These are phyloP conservation scores for Micrasema longulum DNA, from an alignment of 1,140 invertebrate species.

Conservation along the genomic window DNA sequence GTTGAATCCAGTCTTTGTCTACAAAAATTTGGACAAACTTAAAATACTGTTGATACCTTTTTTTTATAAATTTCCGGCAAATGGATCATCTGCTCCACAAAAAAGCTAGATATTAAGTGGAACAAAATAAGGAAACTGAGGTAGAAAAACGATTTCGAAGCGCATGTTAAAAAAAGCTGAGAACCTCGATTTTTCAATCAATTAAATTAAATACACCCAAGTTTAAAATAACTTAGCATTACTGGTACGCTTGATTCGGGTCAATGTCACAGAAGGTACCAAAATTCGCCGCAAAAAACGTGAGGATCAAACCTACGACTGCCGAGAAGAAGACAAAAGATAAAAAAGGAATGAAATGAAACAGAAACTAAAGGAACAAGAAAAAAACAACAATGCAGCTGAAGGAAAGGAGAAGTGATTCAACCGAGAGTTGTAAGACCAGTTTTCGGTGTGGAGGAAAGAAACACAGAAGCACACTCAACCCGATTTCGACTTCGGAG, in stretches of 20 bases:
- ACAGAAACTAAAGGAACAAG: constrained; percentile 13
- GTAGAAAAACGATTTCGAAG: no score
- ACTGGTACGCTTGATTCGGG: background rate
- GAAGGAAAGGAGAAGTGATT: constrained; percentile 37
- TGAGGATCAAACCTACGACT: constrained; percentile 22
- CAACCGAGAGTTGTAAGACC: constrained; percentile 18
- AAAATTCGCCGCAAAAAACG: constrained; percentile 9
- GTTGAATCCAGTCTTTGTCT: no score
- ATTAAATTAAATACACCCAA: no score
- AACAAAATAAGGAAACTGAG: no score
- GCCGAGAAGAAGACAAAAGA: background rate
- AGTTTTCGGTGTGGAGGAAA: constrained; percentile 8
- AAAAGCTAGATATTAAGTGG: no score
- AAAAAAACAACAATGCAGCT: constrained; percentile 35
- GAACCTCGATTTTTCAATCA: no score
- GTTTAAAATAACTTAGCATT: no score
- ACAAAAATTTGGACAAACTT: no score
- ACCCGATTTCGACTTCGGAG: background rate
- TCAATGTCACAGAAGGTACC: constrained; percentile 5
- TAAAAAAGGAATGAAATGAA: constrained; percentile 5
- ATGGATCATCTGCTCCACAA: no score
- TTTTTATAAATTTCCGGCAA: no score
- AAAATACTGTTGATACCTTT: no score
- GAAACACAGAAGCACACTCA: constrained; percentile 4
- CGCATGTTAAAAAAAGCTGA: no score